A percentile compares a stretch with the other conserved stretches of the same genome.
Conservation (phyloP, 2,113 vertebrate species). For the Brachypteracias leptosomus region DNA sequence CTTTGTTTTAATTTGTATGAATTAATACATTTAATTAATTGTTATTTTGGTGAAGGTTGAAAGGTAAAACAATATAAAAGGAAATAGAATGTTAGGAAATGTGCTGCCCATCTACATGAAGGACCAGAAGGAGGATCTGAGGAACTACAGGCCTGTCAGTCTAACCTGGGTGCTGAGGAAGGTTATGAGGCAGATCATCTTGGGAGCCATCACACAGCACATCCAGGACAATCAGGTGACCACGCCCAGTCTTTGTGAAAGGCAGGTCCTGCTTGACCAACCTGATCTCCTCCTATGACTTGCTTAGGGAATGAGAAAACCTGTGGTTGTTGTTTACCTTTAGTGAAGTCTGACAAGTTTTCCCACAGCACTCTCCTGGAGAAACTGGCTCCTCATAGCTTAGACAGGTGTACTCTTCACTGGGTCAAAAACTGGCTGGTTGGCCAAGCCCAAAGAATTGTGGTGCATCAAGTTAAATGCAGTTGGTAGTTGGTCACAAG, state of each 20-base stretch:
- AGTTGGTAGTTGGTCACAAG: fast-evolving
- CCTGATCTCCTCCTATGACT: neutral
- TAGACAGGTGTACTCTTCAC: neutral
- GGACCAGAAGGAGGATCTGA: neutral
- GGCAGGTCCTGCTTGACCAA: neutral
- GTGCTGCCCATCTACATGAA: neutral
- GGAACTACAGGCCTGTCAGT: neutral
- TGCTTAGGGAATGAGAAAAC: too few relatives aligned
- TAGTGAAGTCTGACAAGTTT: too few relatives aligned
- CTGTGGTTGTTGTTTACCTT: too few relatives aligned
- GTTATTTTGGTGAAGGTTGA: neutral
- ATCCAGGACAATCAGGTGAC: neutral
- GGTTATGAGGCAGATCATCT: neutral
- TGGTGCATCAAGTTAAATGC: neutral
- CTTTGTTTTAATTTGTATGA: neutral
- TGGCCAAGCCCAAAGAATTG: neutral
- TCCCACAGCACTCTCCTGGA: neutral
- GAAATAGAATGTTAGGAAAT: neutral
- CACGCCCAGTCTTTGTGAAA: neutral
- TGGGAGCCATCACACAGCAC: neutral
- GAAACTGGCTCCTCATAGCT: neutral
- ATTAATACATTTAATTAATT: neutral
- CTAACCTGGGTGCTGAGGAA: neutral
- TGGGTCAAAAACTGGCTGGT: neutral
- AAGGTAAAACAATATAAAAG: neutral